A percentile compares a stretch with the other conserved stretches of the same genome.
Conservation (phyloP, 2,888 invertebrate genomes). For the Tipula unca region DNA sequence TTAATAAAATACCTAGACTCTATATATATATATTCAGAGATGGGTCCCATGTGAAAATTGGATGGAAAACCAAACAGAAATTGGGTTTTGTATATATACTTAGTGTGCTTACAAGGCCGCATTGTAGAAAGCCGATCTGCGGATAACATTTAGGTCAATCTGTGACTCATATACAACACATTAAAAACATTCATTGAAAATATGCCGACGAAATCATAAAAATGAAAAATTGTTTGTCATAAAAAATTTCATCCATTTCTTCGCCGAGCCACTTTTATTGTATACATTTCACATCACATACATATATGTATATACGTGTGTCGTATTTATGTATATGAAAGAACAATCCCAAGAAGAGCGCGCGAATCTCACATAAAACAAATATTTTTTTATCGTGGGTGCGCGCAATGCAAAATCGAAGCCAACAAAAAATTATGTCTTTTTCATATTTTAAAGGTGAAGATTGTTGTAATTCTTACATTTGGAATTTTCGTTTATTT, state of each 20-base stretch:
- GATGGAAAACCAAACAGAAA: background rate
- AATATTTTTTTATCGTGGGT: background rate
- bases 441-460: background rate
- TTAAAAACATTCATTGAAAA: background rate
- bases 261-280: background rate
- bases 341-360: background rate
- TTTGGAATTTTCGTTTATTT: background rate
- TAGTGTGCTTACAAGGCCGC: too few relatives aligned
- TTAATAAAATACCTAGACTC: background rate
- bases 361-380: background rate
- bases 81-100: background rate
- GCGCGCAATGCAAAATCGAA: background rate
- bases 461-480: constrained; percentile 8
- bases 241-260: background rate
- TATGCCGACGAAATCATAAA: background rate
- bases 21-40: background rate
- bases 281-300: background rate
- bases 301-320: background rate
- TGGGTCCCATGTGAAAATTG: background rate
- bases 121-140: too few relatives aligned
- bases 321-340: too few relatives aligned
- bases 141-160: background rate
- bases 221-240: background rate
- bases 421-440: background rate
- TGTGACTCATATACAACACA: too few relatives aligned